Percentiles rank a stretch among this genome's conserved stretches.
phyloP scores from a whole-genome alignment of 35 echinoderm and acorn worm genomes.

The Chiridota heheva region DNA sequence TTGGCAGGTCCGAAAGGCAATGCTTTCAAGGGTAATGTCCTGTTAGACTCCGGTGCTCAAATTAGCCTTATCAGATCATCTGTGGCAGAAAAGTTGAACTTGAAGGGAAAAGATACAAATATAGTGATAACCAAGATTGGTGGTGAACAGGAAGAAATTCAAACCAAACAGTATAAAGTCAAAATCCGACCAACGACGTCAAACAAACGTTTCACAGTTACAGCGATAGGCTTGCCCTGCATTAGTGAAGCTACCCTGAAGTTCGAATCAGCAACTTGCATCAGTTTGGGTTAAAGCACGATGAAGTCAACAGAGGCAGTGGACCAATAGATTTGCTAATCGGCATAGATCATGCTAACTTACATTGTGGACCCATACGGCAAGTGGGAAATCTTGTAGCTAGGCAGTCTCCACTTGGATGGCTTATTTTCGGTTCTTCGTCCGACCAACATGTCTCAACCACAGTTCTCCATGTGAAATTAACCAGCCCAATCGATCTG shows the following conservation, averaged over 20 bases:
- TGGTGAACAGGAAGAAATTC: constrained; percentile 65
- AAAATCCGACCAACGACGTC: not conserved
- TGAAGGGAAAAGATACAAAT: constrained; percentile 40
- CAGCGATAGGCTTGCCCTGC: constrained; percentile 35
- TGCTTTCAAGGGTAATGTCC: constrained; percentile 12
- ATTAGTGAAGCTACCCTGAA: constrained; percentile 69
- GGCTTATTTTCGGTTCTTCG: constrained; percentile 40
- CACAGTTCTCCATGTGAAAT: constrained; percentile 43
- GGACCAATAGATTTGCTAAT: constrained; percentile 40
- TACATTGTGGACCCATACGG: constrained; percentile 5
- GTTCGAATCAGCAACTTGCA: too few relatives aligned
- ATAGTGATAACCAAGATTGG: constrained; percentile 73
- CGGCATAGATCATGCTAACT: constrained; percentile 18
- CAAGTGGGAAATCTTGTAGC: not conserved
- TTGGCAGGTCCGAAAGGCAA: constrained; percentile 8
- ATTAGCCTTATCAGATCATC: constrained; percentile 54
- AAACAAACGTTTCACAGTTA: constrained; percentile 4
- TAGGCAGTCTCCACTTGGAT: constrained; percentile 28
- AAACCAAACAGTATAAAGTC: constrained; percentile 52
- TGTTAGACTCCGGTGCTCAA: constrained; percentile 61
- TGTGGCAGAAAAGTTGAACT: constrained; percentile 49
- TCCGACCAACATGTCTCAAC: not conserved
- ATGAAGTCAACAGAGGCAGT: too few relatives aligned
- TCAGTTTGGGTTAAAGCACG: too few relatives aligned
- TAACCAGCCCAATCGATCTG: constrained; percentile 36